phyloP scores from a whole-genome alignment of 2,113 vertebrate species.

The Poecile atricapillus region DNA sequence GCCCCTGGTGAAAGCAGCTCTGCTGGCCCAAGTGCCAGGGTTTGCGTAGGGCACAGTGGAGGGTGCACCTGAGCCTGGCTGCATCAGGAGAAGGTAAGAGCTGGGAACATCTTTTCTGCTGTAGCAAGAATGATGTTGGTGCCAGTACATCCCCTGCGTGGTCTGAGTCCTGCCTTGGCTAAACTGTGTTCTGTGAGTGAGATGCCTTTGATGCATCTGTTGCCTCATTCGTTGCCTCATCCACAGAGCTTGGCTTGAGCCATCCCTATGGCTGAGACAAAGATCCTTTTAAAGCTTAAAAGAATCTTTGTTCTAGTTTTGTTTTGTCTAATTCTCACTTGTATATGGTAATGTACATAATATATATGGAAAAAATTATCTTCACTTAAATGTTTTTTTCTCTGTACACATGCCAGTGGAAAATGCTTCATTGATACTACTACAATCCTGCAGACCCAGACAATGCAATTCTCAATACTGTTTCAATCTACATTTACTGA shows the following conservation, averaged over 20 bases:
- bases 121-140: background rate
- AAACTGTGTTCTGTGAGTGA: rapidly evolving
- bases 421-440: background rate
- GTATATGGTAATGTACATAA: background rate
- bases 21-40: background rate
- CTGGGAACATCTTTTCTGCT: background rate
- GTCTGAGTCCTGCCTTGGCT: background rate
- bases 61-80: background rate
- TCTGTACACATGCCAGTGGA: background rate
- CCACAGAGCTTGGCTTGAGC: background rate
- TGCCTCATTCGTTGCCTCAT: slow-evolving; percentile 11
- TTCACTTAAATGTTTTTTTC: background rate
- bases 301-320: slow-evolving; percentile 48
- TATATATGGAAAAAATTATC: slow-evolving; percentile 26
- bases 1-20: background rate
- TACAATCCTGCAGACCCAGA: background rate
- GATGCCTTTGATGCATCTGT: background rate
- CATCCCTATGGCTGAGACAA: slow-evolving; percentile 4
- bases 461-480: background rate
- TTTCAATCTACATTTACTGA: background rate
- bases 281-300: slow-evolving; percentile 40
- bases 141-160: background rate
- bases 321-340: slow-evolving; percentile 29
- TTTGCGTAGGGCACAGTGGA: background rate
- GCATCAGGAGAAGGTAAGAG: slow-evolving; percentile 9